Base-by-base conservation (phyloP, 2,888 invertebrate genomes). In the Phalera bucephala region DNA sequence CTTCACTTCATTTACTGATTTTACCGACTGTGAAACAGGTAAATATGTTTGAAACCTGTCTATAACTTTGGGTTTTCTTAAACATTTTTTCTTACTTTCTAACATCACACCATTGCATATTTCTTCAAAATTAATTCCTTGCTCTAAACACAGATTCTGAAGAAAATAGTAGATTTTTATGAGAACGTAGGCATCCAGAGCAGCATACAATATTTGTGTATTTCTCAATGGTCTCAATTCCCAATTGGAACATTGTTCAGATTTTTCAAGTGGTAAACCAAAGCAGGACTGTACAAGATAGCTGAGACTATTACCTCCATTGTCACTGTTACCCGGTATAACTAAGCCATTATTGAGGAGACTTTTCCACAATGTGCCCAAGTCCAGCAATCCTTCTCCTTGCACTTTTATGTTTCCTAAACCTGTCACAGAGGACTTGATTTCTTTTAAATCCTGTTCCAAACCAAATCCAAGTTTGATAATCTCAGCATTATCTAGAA, bases 201-300 rank as follows among this genome's bases (percentile, higher is more conserved):
- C 97, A 42, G 97, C 97, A 89, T 97, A 97, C 26, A 89, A 77
- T 40, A 96, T 91, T 87, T 97, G 97, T 42, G 93, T 93, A 25
- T 91, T 87, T 30, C 96, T 84, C 33, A 97, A 71, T 6, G 97
- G 97, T 52, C 97, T 90, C 54, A 94, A 92, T 64, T 96, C 95
- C 97, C 97, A 97, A 77, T 97, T 96, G 0, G 96, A 96, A 80
- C 96, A 95, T 68, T 97, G 97, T 80, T 97, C 96, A n/a, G 93
- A 93, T 79, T 97, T 97, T 77, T 96, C 93, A 25, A 97, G 80
- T 27, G 94, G 93, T 35, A 91, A 85, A 3, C 96, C 96, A 65
- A 96, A 91, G 69, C 95, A 95, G 23, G 93, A 83, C 64, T 94
- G 92, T 0, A 96, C 94, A 38, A 97, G 80, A 46, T 93, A 93